phyloP scores from a whole-genome alignment of 2,888 invertebrate species.

The Tipula lateralis region DNA sequence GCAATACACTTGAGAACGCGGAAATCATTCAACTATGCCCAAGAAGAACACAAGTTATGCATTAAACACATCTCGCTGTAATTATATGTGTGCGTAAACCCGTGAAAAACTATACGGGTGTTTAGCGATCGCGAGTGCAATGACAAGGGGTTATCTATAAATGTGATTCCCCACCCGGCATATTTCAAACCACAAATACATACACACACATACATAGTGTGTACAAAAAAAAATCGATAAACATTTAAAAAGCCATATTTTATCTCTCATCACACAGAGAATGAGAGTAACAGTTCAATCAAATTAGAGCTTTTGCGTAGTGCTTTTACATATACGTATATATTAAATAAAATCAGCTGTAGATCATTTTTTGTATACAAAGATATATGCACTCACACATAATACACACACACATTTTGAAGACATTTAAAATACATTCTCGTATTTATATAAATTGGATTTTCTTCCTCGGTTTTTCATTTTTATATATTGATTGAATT shows the following conservation, averaged over 20 bases:
- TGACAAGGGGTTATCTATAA: background rate
- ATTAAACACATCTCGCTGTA: background rate
- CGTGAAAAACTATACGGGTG: background rate
- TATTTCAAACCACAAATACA: background rate
- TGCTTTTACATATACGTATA: background rate
- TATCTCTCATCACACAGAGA: background rate
- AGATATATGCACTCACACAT: background rate
- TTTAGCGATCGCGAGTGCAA: background rate
- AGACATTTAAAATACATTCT: background rate
- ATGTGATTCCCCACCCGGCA: background rate
- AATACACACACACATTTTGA: background rate
- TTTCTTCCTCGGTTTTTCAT: background rate
- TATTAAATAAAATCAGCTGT: background rate
- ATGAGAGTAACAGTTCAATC: background rate
- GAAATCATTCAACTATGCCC: background rate
- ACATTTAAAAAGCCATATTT: conserved; percentile 11
- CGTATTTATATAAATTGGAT: background rate
- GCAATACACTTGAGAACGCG: background rate
- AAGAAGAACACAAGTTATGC: background rate
- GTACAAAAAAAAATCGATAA: background rate
- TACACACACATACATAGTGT: background rate
- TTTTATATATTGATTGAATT: conserved; percentile 12
- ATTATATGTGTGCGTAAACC: background rate
- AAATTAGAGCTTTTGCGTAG: conserved; percentile 11
- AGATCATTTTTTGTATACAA: background rate